These are phyloP conservation scores for Pediacus dermestoides DNA, from an alignment of 2,888 invertebrate species.

Conservation along the genomic window DNA sequence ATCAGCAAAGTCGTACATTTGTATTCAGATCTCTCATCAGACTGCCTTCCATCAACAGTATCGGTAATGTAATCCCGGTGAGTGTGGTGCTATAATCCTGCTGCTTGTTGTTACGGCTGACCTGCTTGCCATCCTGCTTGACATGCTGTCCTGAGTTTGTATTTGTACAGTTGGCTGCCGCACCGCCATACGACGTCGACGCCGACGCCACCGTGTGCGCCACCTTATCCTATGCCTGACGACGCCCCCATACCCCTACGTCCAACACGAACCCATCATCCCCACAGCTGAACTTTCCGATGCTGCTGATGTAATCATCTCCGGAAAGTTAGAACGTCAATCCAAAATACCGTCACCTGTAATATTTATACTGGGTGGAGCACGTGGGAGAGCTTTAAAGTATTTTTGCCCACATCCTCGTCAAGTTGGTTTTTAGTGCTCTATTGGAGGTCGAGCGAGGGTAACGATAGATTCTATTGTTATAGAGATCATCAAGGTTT, in stretches of 20 bases:
- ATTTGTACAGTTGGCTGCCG: slow-evolving; percentile 18
- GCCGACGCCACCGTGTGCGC: slow-evolving; percentile 1
- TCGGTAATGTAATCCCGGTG: slow-evolving; percentile 34
- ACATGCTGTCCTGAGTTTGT: slow-evolving; percentile 26
- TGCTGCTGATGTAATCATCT: no score
- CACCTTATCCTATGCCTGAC: slow-evolving; percentile 5
- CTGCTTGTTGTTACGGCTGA: slow-evolving; percentile 32
- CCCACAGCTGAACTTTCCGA: slow-evolving; percentile 9
- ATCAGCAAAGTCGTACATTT: slow-evolving; percentile 24
- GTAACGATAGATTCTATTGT: no score
- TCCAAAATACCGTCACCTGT: no score
- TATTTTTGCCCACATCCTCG: no score
- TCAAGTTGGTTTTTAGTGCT: no score
- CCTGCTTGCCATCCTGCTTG: slow-evolving; percentile 29
- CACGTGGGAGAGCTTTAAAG: no score
- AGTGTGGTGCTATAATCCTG: slow-evolving; percentile 29
- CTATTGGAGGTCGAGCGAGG: no score
- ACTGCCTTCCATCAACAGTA: slow-evolving; percentile 31
- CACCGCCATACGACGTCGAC: slow-evolving; percentile 7
- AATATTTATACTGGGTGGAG: no score
- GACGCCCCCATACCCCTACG: slow-evolving; percentile 8
- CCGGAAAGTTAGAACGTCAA: no score
- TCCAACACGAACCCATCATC: slow-evolving; percentile 4
- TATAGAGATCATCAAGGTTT: no score
- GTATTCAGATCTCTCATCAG: slow-evolving; percentile 28